phyloP scores from a whole-genome alignment of 2,797 vertebrate species.

The Myotis myotis region DNA sequence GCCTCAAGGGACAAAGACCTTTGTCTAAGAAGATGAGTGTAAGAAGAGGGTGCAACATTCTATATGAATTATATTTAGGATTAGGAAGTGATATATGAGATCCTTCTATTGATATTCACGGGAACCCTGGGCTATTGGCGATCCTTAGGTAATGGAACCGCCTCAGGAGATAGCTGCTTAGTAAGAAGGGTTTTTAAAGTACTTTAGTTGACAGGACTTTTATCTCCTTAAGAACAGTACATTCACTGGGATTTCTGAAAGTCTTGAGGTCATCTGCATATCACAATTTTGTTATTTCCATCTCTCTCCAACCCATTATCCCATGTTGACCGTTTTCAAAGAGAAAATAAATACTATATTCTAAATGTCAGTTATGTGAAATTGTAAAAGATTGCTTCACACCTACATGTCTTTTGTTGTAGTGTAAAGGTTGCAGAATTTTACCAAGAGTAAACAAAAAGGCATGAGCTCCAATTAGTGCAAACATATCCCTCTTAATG shows the following conservation, averaged over 20 bases:
- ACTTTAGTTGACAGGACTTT: background rate
- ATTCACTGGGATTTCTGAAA: background rate
- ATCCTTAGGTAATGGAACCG: constrained; percentile 6
- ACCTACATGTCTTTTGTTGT: background rate
- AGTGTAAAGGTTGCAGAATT: background rate
- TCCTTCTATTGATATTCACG: constrained; percentile 16
- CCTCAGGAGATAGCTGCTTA: background rate
- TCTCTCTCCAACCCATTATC: background rate
- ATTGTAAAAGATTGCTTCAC: background rate
- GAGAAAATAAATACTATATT: background rate
- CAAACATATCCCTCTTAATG: background rate
- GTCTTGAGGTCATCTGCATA: background rate
- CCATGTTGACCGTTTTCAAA: background rate
- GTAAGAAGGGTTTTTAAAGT: constrained; percentile 31
- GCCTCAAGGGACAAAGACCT: constrained; percentile 48
- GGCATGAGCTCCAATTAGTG: background rate
- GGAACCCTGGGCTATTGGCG: constrained; percentile 45
- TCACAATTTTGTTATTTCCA: background rate
- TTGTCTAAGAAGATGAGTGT: constrained; percentile 35
- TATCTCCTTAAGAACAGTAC: background rate
- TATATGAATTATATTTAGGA: constrained; percentile 49
- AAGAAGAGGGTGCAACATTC: background rate
- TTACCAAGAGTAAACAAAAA: background rate
- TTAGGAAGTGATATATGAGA: constrained; percentile 66
- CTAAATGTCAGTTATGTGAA: background rate